phyloP scores from a whole-genome alignment of 2,888 invertebrate species.

The Pinctada fucata region DNA sequence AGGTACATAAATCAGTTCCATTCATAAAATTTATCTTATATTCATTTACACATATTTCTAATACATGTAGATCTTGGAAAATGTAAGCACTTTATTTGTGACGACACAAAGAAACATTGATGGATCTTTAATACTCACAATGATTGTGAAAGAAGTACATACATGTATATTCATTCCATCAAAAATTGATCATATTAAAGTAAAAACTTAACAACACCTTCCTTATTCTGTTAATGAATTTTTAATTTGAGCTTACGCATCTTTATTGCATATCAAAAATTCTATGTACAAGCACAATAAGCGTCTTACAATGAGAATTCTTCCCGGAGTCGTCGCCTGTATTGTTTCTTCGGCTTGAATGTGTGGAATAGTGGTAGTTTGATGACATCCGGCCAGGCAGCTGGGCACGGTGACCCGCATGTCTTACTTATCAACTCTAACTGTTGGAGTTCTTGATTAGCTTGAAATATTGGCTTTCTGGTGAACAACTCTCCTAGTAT shows the following conservation, averaged over 20 bases:
- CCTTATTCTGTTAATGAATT: no score
- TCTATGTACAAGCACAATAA: neutral
- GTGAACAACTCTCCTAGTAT: slow-evolving; percentile 98
- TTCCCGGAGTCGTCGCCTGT: slow-evolving; percentile 92
- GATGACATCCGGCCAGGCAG: slow-evolving; percentile 97
- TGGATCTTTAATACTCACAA: no score
- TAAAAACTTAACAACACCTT: no score
- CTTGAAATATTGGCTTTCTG: slow-evolving; percentile 97
- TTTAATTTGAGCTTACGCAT: no score
- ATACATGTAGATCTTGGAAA: neutral
- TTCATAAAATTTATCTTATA: neutral
- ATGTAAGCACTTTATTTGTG: no score
- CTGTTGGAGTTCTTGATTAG: slow-evolving; percentile 93
- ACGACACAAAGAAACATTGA: no score
- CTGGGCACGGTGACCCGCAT: slow-evolving; percentile 97
- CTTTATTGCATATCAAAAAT: no score
- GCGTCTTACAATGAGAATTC: slow-evolving; percentile 87
- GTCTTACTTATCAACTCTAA: slow-evolving; percentile 94
- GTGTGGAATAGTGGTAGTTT: slow-evolving; percentile 94
- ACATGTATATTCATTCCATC: no score
- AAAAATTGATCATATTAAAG: no score
- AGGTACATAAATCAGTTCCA: neutral
- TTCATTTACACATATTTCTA: slow-evolving; percentile 6
- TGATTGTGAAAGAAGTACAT: no score
- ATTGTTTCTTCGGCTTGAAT: slow-evolving; percentile 92